Evolutionary conservation across 2,113 vertebrate genomes (phyloP).

Genomic region (Lepisosteus osseus): DNA sequence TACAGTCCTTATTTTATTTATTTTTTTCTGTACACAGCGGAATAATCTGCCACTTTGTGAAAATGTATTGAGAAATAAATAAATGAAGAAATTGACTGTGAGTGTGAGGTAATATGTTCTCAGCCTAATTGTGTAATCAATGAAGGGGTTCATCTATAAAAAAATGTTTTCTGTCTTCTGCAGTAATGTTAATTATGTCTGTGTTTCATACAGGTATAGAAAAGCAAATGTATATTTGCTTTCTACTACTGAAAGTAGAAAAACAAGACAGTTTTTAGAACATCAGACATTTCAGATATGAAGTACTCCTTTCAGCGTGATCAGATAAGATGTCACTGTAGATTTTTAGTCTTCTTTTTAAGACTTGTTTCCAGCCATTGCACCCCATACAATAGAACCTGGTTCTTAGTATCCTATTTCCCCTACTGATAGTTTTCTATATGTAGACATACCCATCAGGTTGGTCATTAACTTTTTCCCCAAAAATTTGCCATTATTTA

Average conservation of each 20-base stretch:
- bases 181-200: neutral
- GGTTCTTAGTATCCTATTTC: constrained; percentile 18
- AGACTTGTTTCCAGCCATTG: constrained; percentile 1
- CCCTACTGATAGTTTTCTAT: constrained; percentile 3
- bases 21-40: too few relatives aligned
- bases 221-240: neutral
- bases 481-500: neutral
- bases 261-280: constrained; percentile 23
- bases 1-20: too few relatives aligned
- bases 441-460: constrained; percentile 14
- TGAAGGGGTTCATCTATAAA: too few relatives aligned
- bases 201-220: too few relatives aligned
- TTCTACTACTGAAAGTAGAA: neutral
- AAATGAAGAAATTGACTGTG: too few relatives aligned
- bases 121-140: too few relatives aligned
- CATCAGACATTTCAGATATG: constrained; percentile 46
- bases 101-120: too few relatives aligned
- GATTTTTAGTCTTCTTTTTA: constrained; percentile 33
- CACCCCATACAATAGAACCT: constrained; percentile 6
- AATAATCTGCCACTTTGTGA: too few relatives aligned
- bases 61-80: too few relatives aligned
- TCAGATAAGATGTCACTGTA: constrained; percentile 31
- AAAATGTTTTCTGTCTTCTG: neutral
- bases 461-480: neutral
- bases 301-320: constrained; percentile 38